These are phyloP conservation scores for Pandemis heparana DNA, from an alignment of 2,888 invertebrate species.

Conservation along the genomic window DNA sequence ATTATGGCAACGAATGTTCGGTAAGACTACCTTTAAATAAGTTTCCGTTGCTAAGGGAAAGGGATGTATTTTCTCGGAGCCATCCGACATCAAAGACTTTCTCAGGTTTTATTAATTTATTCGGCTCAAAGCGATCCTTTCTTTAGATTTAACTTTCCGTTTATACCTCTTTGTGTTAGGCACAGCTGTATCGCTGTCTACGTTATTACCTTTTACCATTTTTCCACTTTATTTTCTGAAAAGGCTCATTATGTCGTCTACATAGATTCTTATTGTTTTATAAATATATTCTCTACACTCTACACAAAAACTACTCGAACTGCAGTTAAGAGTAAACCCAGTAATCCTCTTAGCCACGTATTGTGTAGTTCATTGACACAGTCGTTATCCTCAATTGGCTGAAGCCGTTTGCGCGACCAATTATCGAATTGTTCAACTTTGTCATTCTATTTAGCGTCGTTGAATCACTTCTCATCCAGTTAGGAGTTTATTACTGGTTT, in stretches of 20 bases:
- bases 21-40: constrained; percentile 53
- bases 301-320: background rate
- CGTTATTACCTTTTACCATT: background rate
- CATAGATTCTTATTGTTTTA: constrained; percentile 48
- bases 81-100: background rate
- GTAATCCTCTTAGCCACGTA: constrained; percentile 41
- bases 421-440: constrained; percentile 66
- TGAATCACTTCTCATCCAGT: constrained; percentile 68
- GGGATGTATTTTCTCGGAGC: background rate
- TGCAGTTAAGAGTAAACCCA: constrained; percentile 11
- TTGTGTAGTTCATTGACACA: constrained; percentile 69
- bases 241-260: background rate
- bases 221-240: background rate
- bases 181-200: background rate
- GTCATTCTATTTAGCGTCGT: constrained; percentile 60
- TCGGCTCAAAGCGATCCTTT: background rate
- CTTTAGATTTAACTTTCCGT: background rate
- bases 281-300: constrained; percentile 50
- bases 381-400: constrained; percentile 71
- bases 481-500: constrained; percentile 42
- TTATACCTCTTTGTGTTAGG: background rate
- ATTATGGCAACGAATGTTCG: constrained; percentile 55
- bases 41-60: background rate
- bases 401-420: constrained; percentile 67
- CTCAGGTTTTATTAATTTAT: constrained; percentile 8